phyloP scores from a whole-genome alignment of 1,140 invertebrate species.

The Holcopasites calliopsidis region DNA sequence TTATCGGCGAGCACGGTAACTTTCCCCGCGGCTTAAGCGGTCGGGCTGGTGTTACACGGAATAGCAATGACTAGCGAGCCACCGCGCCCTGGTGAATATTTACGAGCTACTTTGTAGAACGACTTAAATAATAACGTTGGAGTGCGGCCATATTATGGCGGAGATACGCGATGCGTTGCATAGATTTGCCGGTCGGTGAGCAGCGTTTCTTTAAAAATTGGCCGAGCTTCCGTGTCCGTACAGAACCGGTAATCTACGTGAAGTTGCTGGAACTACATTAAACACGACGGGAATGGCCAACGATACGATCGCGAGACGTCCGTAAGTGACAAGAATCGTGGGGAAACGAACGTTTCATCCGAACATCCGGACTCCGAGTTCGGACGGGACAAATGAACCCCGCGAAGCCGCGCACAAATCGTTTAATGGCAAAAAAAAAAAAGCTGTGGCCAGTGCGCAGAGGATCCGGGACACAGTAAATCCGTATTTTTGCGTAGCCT shows the following conservation, averaged over 20 bases:
- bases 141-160: constrained; percentile 4
- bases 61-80: constrained; percentile 26
- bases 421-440: background rate
- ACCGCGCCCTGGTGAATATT: constrained; percentile 25
- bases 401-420: background rate
- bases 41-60: constrained; percentile 12
- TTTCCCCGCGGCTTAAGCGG: constrained; percentile 14
- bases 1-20: constrained; percentile 2
- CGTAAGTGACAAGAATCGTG: background rate
- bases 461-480: constrained; percentile 10
- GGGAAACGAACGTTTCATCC: background rate
- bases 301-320: background rate
- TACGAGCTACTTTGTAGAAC: constrained; percentile 41
- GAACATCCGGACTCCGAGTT: too few species aligned
- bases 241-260: constrained; percentile 1
- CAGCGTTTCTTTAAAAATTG: constrained; percentile 25
- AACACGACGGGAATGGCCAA: background rate
- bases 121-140: constrained; percentile 32
- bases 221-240: background rate
- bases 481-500: background rate
- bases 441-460: background rate
- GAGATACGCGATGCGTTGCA: constrained; percentile 4
- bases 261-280: background rate
- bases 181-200: background rate
- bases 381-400: too few species aligned